Base-by-base conservation (phyloP, 2,888 invertebrate species). In the Drosophila borealis region DNA sequence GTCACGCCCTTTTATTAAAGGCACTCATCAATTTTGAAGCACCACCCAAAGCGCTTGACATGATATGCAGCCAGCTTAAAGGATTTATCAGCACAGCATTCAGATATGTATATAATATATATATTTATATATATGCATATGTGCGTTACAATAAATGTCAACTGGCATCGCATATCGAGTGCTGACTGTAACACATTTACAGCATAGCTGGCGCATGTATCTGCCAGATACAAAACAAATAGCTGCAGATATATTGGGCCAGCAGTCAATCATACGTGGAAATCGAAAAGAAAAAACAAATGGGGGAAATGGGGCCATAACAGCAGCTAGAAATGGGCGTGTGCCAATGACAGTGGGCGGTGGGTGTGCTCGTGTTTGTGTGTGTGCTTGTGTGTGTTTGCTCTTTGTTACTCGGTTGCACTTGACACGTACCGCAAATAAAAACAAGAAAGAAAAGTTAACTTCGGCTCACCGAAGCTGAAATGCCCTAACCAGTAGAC, bases 1-100 rank as follows among this genome's bases (percentile, higher is more conserved):
- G 89, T 87, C 85, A 81, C 80, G 85, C 82, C 87, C 88, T 78
- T 80, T 87, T 85, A 89, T 85, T 85, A 89, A 85, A 89, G 89
- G 88, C 68, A 89, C 89, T 88, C 89, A 85, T 89, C 89, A 85
- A 89, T 85, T 89, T 66, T 80, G 60, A 76, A 74, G 83, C 54
- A 71, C 72, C 57, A 63, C 21, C 66, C 86, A 65, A 61, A 56
- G 79, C 72, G 78, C 75, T 82, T 88, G 78, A 78, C 75, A 80
- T 29, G 29, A 8, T 71, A 76, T 80, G 86, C 80, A 78, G 72
- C 63, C 64, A 77, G 81, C 80, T 87, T 87, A 84, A 80, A 74
- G 84, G 88, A 87, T 85, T 85, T 88, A 84, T 67, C 65, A 46
- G 65, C 64, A 55, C 54, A 66, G 71, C 59, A 65, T 74, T 56